These are phyloP conservation scores for Sardina pilchardus DNA, from an alignment of 2,113 vertebrate species.

Conservation along the genomic window DNA sequence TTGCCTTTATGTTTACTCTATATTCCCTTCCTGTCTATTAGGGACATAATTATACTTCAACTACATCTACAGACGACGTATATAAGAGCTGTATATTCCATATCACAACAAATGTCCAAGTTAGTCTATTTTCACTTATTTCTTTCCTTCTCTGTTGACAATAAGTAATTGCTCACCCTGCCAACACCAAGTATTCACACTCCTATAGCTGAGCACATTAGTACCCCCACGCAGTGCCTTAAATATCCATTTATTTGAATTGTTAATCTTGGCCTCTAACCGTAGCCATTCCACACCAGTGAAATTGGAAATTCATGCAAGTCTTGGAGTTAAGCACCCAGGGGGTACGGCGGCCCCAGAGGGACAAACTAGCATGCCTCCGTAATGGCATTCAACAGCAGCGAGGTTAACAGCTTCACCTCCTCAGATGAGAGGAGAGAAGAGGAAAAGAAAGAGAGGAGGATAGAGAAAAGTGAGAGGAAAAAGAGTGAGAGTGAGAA, in stretches of 20 bases:
- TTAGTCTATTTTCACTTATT: neutral
- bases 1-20: neutral
- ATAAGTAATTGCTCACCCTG: neutral
- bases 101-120: too few species aligned
- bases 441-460: neutral
- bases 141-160: neutral
- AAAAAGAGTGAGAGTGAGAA: slow-evolving; percentile 15
- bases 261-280: slow-evolving; percentile 49
- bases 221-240: slow-evolving; percentile 16
- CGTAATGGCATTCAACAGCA: slow-evolving; percentile 50
- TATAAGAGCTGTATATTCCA: too few species aligned
- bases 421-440: slow-evolving; percentile 45
- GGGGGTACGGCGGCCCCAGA: slow-evolving; percentile 31
- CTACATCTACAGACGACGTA: too few species aligned
- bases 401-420: slow-evolving; percentile 49
- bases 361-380: slow-evolving; percentile 36
- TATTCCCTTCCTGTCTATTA: neutral
- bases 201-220: neutral
- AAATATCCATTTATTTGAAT: slow-evolving; percentile 51
- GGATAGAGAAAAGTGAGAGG: slow-evolving; percentile 1
- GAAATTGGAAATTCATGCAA: slow-evolving; percentile 54
- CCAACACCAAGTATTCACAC: neutral
- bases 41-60: too few species aligned
- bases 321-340: slow-evolving; percentile 16
- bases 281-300: slow-evolving; percentile 49